A percentile compares a stretch with the other conserved stretches of the same genome.
phyloP scores from a whole-genome alignment of 1,140 invertebrate genomes.

The Mizuhopecten yessoensis region DNA sequence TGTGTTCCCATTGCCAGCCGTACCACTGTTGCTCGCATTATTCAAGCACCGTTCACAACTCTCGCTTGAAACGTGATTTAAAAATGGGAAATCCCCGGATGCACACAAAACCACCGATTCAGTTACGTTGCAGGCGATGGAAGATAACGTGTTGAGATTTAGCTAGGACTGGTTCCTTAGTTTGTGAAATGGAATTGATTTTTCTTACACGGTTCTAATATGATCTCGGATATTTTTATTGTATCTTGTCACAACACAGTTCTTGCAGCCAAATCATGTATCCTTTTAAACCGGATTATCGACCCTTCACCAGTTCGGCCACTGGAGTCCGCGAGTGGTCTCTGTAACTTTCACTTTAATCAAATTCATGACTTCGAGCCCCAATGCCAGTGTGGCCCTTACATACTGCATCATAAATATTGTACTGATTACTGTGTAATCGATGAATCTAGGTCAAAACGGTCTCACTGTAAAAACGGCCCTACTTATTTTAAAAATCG shows the following conservation, averaged over 20 bases:
- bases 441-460: too few species aligned
- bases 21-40: background rate
- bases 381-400: too few species aligned
- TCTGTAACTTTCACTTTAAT: background rate
- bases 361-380: too few species aligned
- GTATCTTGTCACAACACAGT: conserved; percentile 58
- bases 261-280: conserved; percentile 73
- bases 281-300: conserved; percentile 57
- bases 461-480: too few species aligned
- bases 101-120: background rate
- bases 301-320: background rate
- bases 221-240: conserved; percentile 71
- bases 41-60: background rate
- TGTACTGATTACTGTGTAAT: too few species aligned
- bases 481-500: too few species aligned
- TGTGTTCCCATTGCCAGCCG: conserved; percentile 30
- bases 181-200: background rate
- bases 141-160: conserved; percentile 41
- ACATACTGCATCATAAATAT: too few species aligned
- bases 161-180: background rate
- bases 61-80: conserved; percentile 22
- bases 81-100: conserved; percentile 32
- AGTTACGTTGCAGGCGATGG: background rate
- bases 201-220: background rate
- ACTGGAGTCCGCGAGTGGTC: too few species aligned